Conservation (phyloP, 2,888 invertebrate species). For the Anarsia innoxiella region DNA sequence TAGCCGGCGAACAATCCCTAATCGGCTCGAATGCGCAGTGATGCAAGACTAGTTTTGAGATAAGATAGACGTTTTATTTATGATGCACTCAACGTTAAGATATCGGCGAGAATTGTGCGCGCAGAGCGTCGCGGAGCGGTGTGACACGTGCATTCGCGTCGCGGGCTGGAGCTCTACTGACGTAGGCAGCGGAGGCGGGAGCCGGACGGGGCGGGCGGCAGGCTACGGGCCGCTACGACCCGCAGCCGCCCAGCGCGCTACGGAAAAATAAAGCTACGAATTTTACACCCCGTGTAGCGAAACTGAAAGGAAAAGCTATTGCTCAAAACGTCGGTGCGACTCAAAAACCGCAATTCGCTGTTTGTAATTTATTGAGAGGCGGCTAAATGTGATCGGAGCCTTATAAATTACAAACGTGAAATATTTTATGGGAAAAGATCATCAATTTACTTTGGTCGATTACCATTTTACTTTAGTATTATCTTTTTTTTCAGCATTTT, state of each 20-base stretch:
- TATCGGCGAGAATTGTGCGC: slow-evolving; percentile 30
- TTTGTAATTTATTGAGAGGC: slow-evolving; percentile 2
- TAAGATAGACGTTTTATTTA: slow-evolving; percentile 8
- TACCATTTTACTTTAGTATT: too few relatives aligned
- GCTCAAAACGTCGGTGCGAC: slow-evolving; percentile 9
- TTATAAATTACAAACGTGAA: too few relatives aligned
- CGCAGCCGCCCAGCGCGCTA: slow-evolving; percentile 60
- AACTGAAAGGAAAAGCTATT: slow-evolving; percentile 13
- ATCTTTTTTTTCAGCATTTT: too few relatives aligned
- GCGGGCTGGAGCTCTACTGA: slow-evolving; percentile 53
- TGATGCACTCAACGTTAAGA: slow-evolving; percentile 10
- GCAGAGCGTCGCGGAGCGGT: slow-evolving; percentile 9
- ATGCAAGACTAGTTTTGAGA: slow-evolving; percentile 1
- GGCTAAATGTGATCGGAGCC: not conserved
- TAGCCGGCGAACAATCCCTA: slow-evolving; percentile 2
- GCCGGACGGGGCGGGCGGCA: slow-evolving; percentile 26
- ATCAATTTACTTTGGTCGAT: too few relatives aligned
- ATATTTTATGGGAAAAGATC: too few relatives aligned
- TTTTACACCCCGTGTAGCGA: slow-evolving; percentile 22
- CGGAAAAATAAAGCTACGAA: slow-evolving; percentile 53
- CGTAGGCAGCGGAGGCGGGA: slow-evolving; percentile 39
- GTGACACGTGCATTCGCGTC: slow-evolving; percentile 29
- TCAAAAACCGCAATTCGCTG: slow-evolving; percentile 6
- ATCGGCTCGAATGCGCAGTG: not conserved
- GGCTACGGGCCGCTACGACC: slow-evolving; percentile 50